These are phyloP conservation scores for Scatophagus argus DNA, from an alignment of 2,113 vertebrate species.

Conservation along the genomic window DNA sequence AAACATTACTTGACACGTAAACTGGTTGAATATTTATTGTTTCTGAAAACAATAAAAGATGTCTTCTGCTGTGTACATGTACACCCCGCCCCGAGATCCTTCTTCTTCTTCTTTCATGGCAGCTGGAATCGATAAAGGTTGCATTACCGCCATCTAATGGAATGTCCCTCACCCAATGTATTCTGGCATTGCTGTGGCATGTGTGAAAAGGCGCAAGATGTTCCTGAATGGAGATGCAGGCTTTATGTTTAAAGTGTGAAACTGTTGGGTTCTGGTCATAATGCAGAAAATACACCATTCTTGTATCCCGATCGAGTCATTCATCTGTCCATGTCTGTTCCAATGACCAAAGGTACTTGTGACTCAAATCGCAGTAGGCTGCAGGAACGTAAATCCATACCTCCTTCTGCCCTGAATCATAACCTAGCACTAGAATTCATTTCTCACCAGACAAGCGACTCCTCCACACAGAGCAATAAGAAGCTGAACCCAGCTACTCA, in stretches of 20 bases:
- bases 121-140: too few relatives aligned
- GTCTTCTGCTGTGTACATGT: too few relatives aligned
- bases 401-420: slow-evolving; percentile 57
- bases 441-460: slow-evolving; percentile 63
- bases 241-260: background rate
- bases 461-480: slow-evolving; percentile 68
- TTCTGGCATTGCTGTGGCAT: too few relatives aligned
- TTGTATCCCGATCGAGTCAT: background rate
- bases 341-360: slow-evolving; percentile 1
- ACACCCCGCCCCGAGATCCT: too few relatives aligned
- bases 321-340: background rate
- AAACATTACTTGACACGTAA: too few relatives aligned
- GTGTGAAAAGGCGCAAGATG: too few relatives aligned
- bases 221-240: too few relatives aligned
- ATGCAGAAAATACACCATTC: background rate
- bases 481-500: slow-evolving; percentile 68
- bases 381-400: slow-evolving; percentile 20
- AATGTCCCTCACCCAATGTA: too few relatives aligned
- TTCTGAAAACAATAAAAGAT: too few relatives aligned
- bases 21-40: too few relatives aligned
- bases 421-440: slow-evolving; percentile 53
- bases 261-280: background rate
- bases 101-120: too few relatives aligned
- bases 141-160: too few relatives aligned
- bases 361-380: slow-evolving; percentile 15